Conservation (phyloP, 2,113 vertebrate genomes). For the human region DNA sequence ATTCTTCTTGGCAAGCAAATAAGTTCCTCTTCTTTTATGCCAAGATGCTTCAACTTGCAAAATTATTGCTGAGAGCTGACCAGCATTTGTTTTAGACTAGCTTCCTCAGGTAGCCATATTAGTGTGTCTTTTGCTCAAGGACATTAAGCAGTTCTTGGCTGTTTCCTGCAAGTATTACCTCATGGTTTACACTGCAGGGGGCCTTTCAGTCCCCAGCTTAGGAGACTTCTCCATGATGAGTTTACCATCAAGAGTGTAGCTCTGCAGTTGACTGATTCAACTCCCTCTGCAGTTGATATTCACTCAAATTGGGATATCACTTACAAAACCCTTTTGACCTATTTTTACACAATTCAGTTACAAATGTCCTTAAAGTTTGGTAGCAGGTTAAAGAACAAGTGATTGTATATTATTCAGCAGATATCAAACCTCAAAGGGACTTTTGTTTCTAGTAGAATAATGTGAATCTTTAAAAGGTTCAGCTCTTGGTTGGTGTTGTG, state of each 20-base stretch:
- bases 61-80: no score
- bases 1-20: not conserved
- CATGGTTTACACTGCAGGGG: accelerated
- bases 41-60: not conserved
- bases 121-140: no score
- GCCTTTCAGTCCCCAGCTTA: no score
- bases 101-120: not conserved
- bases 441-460: not conserved
- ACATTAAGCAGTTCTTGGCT: not conserved
- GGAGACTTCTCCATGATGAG: not conserved
- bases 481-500: not conserved
- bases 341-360: not conserved
- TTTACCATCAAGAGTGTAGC: no score
- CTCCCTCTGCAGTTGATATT: not conserved
- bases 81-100: not conserved
- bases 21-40: not conserved
- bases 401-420: not conserved
- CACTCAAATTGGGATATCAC: no score
- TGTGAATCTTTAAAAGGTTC: not conserved
- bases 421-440: not conserved
- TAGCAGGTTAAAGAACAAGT: not conserved
- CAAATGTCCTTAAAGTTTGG: not conserved
- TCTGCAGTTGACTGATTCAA: no score
- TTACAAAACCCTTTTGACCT: not conserved
- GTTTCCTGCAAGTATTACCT: no score